Conservation (phyloP, 2,797 vertebrate genomes). For the Urosaurus nigricauda region DNA sequence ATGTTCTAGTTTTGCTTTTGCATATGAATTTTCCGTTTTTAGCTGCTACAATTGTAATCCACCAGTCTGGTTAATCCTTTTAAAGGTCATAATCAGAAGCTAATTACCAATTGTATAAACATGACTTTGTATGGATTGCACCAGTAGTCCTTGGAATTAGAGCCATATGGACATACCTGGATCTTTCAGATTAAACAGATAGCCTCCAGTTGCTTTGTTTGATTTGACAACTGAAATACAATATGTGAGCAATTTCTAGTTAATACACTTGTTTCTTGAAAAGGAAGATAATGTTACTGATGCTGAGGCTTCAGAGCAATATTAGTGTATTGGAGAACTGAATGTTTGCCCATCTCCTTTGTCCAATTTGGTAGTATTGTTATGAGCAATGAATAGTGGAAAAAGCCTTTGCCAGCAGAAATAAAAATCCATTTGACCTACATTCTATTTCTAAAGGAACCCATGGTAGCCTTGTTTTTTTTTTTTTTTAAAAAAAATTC, state of each 20-base stretch:
- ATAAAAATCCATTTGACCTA: conserved; percentile 30
- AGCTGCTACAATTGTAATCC: too few species aligned
- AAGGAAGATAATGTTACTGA: conserved; percentile 40
- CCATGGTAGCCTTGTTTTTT: not conserved
- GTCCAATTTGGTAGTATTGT: conserved; percentile 31
- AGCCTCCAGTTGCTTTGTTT: conserved; percentile 43
- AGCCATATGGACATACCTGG: not conserved
- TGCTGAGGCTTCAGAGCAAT: conserved; percentile 54
- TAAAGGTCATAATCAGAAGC: not conserved
- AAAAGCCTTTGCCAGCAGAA: rapidly evolving
- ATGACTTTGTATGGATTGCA: not conserved
- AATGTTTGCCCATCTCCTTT: not conserved
- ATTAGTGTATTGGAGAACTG: conserved; percentile 54
- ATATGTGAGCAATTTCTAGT: conserved; percentile 46
- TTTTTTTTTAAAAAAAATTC: too few species aligned
- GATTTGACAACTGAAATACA: conserved; percentile 53
- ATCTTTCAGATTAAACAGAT: conserved; percentile 56
- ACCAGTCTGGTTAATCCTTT: not conserved
- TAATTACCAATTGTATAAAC: not conserved
- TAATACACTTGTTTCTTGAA: conserved; percentile 40
- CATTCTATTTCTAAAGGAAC: conserved; percentile 31
- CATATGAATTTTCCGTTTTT: not conserved
- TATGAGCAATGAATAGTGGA: conserved; percentile 20
- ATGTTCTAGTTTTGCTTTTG: not conserved
- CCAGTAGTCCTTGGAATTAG: not conserved